Percentiles rank a stretch among this genome's conserved stretches.
These are phyloP conservation scores for Nipponacmea schrenckii DNA, from an alignment of 2,888 invertebrate genomes.

Conservation along the genomic window DNA sequence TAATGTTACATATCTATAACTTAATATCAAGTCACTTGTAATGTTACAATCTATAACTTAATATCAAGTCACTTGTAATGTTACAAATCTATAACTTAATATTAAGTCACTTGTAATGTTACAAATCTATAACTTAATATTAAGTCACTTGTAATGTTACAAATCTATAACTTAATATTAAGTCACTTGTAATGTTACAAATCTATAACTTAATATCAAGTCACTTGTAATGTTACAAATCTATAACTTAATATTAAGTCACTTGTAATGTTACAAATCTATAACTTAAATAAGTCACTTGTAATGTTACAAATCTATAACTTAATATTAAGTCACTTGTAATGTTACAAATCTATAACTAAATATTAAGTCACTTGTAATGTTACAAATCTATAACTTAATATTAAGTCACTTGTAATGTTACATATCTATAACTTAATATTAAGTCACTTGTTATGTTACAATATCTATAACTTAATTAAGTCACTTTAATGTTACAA, in stretches of 20 bases:
- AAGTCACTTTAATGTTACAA: too few relatives aligned
- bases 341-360: constrained; percentile 68
- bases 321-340: constrained; percentile 74
- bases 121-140: too few relatives aligned
- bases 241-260: constrained; percentile 68
- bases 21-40: background rate
- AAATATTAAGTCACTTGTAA: background rate
- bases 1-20: background rate
- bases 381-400: too few relatives aligned
- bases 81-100: too few relatives aligned
- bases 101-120: too few relatives aligned
- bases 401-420: background rate
- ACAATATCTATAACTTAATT: background rate
- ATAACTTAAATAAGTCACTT: constrained; percentile 7
- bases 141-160: too few relatives aligned
- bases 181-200: too few relatives aligned
- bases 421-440: background rate
- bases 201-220: too few relatives aligned
- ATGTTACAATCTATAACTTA: background rate
- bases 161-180: too few relatives aligned
- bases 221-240: too few relatives aligned
- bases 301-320: too few relatives aligned
- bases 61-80: background rate
- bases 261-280: constrained; percentile 74
- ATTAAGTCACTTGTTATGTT: too few relatives aligned